Conservation (phyloP, 2,797 vertebrate genomes). For the Xerus rutilus region DNA sequence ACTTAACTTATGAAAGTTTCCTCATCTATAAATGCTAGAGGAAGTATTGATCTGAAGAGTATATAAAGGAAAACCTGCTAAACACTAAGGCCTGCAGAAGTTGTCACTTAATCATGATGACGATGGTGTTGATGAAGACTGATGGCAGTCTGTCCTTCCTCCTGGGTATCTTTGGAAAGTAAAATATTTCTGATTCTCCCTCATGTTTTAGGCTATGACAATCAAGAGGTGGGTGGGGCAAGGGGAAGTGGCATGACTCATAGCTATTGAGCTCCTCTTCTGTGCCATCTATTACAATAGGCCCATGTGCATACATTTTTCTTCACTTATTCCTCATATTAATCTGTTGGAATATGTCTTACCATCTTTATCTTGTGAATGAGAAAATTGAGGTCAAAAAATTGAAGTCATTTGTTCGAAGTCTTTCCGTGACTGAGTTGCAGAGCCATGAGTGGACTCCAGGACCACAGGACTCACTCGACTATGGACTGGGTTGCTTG, state of each 20-base stretch:
- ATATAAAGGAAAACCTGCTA: background rate
- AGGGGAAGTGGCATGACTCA: background rate
- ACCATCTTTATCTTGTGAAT: background rate
- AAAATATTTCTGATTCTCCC: background rate
- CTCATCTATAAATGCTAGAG: background rate
- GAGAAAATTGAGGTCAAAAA: slow-evolving; percentile 32
- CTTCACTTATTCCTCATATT: background rate
- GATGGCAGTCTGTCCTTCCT: background rate
- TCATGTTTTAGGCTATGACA: background rate
- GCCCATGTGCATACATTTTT: slow-evolving; percentile 33
- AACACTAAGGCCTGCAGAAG: background rate
- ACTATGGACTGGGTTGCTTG: background rate
- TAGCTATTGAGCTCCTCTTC: slow-evolving; percentile 38
- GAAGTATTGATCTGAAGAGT: background rate
- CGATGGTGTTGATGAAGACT: background rate
- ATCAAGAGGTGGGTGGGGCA: background rate
- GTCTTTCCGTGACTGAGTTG: background rate
- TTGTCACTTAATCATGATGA: background rate
- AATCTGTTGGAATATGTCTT: slow-evolving; percentile 31
- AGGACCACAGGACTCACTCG: background rate
- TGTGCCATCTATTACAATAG: slow-evolving; percentile 4
- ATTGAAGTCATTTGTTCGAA: slow-evolving; percentile 25
- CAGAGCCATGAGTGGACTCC: background rate
- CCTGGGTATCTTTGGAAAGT: background rate
- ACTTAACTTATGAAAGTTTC: background rate